Base-by-base conservation (phyloP, 1,140 invertebrate genomes). In the Scaptomyza pallida region DNA sequence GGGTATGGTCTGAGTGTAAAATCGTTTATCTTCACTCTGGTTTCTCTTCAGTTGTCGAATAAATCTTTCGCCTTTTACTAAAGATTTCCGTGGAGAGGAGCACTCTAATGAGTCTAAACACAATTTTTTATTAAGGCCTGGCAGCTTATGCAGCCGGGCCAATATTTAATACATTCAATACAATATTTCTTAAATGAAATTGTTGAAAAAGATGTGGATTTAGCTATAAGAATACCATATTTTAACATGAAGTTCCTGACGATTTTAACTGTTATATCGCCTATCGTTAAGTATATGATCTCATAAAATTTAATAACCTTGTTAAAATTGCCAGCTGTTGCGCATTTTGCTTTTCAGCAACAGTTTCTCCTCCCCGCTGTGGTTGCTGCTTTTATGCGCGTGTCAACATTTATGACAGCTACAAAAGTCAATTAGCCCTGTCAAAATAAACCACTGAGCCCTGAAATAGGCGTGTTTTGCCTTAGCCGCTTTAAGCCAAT, bases 371-470 rank as follows among this genome's bases (percentile, higher is more conserved):
- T 52, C 5, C 26, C 8, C 2, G 8, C 30, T 40, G 17, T 37
- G 50, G 47, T 12, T 59, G 51, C 60, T 40, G 23, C 23, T 59
- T 72, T 80, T 75, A 75, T 75, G 57, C 75, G 57, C 75, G 41
- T 79, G 72, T 78, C 76, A 79, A 75, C 78, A 73, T 79, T 80
- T 81, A 81, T 81, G 68, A 60, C 78, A 69, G 77, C 73, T 15
- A 79, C 78, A 81, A 81, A 79, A 79, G 63, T 79, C 73, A 81
- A 81, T 79, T 81, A 79, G 77, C 68, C 68, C 44, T 69, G 64
- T 17, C 52, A 45, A 61, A 64, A 37, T 47, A 35, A n/a, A 33
- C 35, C 60, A 57, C 19, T 41, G 52, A 60, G 21, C 17, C 10
- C 8, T 19, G 1, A 26, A 47, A 60, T 30, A 40, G 35, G 17